Base-by-base conservation (phyloP, 2,888 invertebrate species). In the Acrobeloides nanus region DNA sequence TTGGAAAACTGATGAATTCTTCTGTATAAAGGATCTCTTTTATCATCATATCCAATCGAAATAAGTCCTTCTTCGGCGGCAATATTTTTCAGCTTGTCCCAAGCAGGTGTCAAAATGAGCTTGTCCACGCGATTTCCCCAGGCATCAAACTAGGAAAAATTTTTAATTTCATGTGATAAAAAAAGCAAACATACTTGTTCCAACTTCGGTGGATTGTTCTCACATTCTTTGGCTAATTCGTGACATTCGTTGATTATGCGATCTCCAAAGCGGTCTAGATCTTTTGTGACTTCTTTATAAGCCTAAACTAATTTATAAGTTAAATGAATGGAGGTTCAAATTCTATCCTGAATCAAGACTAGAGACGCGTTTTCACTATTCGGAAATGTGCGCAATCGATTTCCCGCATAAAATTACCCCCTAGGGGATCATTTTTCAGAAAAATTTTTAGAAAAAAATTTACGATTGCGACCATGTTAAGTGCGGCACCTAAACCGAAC, bases 11-110 rank as follows among this genome's bases (percentile, higher is more conserved):
- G 66, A 48, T 66, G 64, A 15, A 66, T 39, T 5, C 64, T 47
- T 7, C 63, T 51, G 20, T 48, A 48, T 26, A 47, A 44, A 18
- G 58, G 49, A 39, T 53, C 57, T 1, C 46, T 46, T 12, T 43
- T 40, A 6, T 50, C 46, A 17, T 66, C 59, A 45, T 67, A 67
- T 18, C 67, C 67, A 40, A 66, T 58, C 8, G 50, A 76, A 35
- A 81, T 73, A 0, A 81, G 67, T 1, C 80, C 80, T 64, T 81
- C 81, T 63, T 79, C 76, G 3, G 81, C 80, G 5, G 80, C 73
- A 18, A 81, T 74, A 15, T 66, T 64, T 55, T 81, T 79, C 74
- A 79, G 74, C 48, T 68, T 61, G 38, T 75, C 74, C 81, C 81
- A 81, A 7, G 80, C 80, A 15, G 71, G 59, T 48, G 78, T 77